Base-by-base conservation (phyloP, 2,888 invertebrate species). In the Pseudolycoriella hygida region DNA sequence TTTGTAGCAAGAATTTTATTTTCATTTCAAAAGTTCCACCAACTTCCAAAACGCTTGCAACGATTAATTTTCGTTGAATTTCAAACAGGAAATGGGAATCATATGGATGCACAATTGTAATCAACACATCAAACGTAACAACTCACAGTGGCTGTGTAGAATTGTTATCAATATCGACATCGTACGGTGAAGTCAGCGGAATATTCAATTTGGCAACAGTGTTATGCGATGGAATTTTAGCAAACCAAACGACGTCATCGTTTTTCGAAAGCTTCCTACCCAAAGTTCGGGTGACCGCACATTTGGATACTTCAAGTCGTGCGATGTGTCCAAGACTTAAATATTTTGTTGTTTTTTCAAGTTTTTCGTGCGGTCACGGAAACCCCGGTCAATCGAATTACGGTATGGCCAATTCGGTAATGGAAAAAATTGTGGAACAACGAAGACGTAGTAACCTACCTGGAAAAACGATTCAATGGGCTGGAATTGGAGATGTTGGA, bases 301-400 rank as follows among this genome's bases (percentile, higher is more conserved):
- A 84, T 58, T 67, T 93, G 51, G 92, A 94, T 59, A 67, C 70
- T 47, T 57, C 74, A 2, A 73, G 76, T 0, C 68, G 83, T 40
- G 61, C 62, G 38, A 49, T 71, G 45, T 80, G 79, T 48, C 71
- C 70, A 0, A 39, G 66, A 1, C 54, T 74, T 38, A 71, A 77
- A 55, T 73, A 82, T 66, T 93, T 93, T 61, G 89, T 93, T 1
- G 77, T 86, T 17, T 93, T 92, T 67, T 92, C 92, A 0, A 90
- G 90, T 15, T 85, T 92, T 5, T 81, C 86, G 0, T 89, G 90
- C 59, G 92, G 92, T 14, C 74, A 89, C 17, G 93, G 93, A 53
- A 92, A 92, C 62, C 79, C 82, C 3, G 92, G 90, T 1, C 93
- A 93, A 67, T 78, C 83, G 17, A 89, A 88, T n/a, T n/a, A n/a